Evolutionary conservation across 2,797 vertebrate species (phyloP), one percentile per base, ranked within the genome.

Genomic region (Cercopithecus petaurista): DNA sequence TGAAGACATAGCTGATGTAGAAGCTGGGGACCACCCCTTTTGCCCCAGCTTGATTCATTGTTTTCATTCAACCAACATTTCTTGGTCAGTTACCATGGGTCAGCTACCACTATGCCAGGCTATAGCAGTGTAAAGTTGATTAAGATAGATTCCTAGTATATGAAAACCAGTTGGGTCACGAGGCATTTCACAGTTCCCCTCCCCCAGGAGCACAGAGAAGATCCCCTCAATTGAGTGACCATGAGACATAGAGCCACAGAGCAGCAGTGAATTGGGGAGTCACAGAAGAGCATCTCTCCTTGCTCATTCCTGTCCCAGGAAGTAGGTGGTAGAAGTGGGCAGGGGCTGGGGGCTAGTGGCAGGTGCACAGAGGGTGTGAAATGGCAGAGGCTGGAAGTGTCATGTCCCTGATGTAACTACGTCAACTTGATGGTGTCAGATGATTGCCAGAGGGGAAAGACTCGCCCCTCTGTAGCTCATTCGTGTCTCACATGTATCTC

Each of bases 401-500:
- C 64, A 88, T n/a, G 39, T 88, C 75, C 61, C 30, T 26, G 33
- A 30, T n/a, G 30, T 41, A 89, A 70, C 30, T 4, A 9, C 48
- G 13, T 83, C 33, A 17, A 64, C 5, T 21, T 86, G 76, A 75
- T 39, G 12, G 33, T 72, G 7, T 91, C 4, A 79, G 24, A 79
- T 57, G 50, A 41, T 55, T 89, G 52, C 70, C 67, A 89, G 30
- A n/a, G 73, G 46, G 39, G 55, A 30, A 28, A 75, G 46, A 13
- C 48, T 59, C 28, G 14, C 28, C 7, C 90, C 75, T 93, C 64
- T 57, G 5, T 52, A 61, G 30, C 39, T 88, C 46, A 6, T 50
- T 57, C 5, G 3, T 90, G 7, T 87, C 96, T 98, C 97, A 94
- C 88, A 0, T 96, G n/a, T 8, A 28, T 61, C 76, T 97, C 59